Percentiles rank a stretch among this genome's conserved stretches.
Evolutionary conservation across 2,113 vertebrate genomes (phyloP).

Genomic region (Cinclus cinclus): DNA sequence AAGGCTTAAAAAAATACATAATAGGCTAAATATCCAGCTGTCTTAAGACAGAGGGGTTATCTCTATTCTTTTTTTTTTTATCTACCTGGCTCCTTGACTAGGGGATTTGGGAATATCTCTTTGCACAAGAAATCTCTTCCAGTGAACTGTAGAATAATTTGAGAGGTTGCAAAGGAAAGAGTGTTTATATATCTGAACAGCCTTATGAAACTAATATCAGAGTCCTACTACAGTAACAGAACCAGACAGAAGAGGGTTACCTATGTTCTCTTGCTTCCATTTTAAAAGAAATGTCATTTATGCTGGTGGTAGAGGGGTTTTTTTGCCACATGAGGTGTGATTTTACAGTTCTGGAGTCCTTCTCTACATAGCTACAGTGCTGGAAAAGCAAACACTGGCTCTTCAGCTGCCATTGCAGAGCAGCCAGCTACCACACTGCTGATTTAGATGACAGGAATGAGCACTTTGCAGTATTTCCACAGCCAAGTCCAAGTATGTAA

Average conservation of each 20-base stretch:
- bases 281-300: neutral
- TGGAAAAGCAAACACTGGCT: neutral
- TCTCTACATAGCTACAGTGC: neutral
- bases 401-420: neutral
- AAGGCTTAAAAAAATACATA: neutral
- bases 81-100: neutral
- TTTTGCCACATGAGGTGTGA: neutral
- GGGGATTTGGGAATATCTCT: neutral
- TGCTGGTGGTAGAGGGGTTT: rapidly evolving
- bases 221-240: neutral
- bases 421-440: neutral
- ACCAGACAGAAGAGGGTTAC: neutral
- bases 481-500: neutral
- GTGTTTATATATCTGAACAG: neutral
- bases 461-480: neutral
- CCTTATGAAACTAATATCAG: neutral
- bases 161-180: neutral
- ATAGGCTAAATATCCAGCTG: neutral
- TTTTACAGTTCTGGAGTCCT: neutral
- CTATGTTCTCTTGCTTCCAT: neutral
- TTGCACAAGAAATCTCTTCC: neutral
- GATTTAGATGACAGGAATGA: neutral
- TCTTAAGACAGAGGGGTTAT: neutral
- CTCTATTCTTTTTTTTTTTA: neutral
- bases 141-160: neutral